Base-by-base conservation (phyloP, 2,797 vertebrate species). In the Austrolebias charrua region DNA sequence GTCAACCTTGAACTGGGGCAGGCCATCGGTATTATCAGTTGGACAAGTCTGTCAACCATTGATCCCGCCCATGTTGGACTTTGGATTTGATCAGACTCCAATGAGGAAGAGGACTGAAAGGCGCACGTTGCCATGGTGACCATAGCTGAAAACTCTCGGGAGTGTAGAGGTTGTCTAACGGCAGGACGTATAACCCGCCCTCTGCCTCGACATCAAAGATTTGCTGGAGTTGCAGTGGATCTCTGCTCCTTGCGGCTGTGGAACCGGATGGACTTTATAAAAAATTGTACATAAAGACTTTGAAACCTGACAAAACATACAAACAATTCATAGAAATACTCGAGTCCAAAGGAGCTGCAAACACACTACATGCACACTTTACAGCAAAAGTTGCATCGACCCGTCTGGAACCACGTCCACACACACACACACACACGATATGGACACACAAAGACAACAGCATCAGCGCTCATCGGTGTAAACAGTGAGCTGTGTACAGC, bases 401-500 rank as follows among this genome's bases (percentile, higher is more conserved):
- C 62, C 67, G 24, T 77, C 55, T 73, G 66, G 77, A 86, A 75
- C 69, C 76, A 72, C 45, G 48, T 69, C 57, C 72, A 63, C 69
- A 68, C 69, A 79, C 78, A 71, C 7, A n/a, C n/a, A 33, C 31
- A 33, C 6, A 33, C 24, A 24, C 24, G 59, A 55, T 74, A 73
- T 66, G 55, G 70, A 78, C 75, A 65, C 78, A 69, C 42, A 66
- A 3, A 49, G 40, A 69, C 55, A 79, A 52, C 75, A 64, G 71
- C 78, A 61, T 80, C 75, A 69, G 61, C 1, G 69, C 79, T 86
- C 78, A 63, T 40, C 82, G 82, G 38, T 86, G 88, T 83, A 84
- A 73, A 77, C 8, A 62, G 60, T 53, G 81, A 76, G 86, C 81
- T 81, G 35, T 91, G 91, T 92, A 91, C 83, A 91, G n/a, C n/a